These are phyloP conservation scores for Ochropacha duplaris DNA, from an alignment of 2,888 invertebrate genomes.

Conservation along the genomic window DNA sequence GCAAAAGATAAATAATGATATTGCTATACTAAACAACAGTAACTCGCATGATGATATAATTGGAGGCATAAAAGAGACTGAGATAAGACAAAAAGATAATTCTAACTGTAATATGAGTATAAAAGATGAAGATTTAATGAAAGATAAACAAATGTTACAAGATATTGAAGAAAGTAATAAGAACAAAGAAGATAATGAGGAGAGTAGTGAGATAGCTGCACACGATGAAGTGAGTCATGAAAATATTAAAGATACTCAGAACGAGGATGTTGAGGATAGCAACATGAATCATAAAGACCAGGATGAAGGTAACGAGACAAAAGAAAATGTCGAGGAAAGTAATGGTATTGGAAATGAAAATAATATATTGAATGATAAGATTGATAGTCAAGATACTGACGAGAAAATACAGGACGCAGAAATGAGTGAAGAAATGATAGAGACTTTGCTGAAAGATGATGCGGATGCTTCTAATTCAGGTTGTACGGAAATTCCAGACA, in stretches of 20 bases:
- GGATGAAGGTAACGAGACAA: constrained; percentile 13
- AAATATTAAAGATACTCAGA: neutral
- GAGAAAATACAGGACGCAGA: constrained; percentile 53
- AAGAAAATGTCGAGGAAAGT: constrained; percentile 12
- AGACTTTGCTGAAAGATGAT: constrained; percentile 59
- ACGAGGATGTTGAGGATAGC: neutral
- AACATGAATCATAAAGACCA: constrained; percentile 8
- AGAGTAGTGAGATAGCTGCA: constrained; percentile 2
- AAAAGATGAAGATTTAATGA: neutral
- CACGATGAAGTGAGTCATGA: neutral
- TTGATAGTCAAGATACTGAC: constrained; percentile 26
- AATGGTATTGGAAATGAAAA: constrained; percentile 15
- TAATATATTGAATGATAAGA: constrained; percentile 19
- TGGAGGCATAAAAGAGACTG: neutral
- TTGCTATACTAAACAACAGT: neutral
- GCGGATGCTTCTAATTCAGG: constrained; percentile 8
- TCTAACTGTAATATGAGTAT: neutral
- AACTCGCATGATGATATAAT: neutral
- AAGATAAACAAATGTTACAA: neutral
- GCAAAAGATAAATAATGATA: neutral
- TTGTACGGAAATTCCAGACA: neutral
- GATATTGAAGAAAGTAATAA: neutral
- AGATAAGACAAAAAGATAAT: neutral
- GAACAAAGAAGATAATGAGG: constrained; percentile 1
- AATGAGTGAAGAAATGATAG: constrained; percentile 66